These are phyloP conservation scores for Poeciliopsis prolifica DNA, from an alignment of 2,113 vertebrate species.

Conservation along the genomic window DNA sequence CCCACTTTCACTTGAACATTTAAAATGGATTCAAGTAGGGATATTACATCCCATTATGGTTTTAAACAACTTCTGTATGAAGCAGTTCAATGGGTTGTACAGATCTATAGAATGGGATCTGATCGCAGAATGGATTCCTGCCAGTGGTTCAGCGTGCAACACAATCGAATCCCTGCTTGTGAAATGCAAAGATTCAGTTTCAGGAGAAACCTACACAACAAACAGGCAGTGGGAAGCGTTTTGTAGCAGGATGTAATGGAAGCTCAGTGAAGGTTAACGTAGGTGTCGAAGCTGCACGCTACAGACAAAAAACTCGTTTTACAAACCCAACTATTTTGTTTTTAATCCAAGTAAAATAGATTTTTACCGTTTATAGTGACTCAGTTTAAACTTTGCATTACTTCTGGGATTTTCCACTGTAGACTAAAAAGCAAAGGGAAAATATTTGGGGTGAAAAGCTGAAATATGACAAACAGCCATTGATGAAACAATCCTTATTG, in stretches of 20 bases:
- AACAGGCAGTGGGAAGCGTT: slow-evolving; percentile 16
- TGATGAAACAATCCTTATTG: slow-evolving; percentile 18
- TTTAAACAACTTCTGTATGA: slow-evolving; percentile 4
- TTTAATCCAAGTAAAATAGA: neutral
- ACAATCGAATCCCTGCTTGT: slow-evolving; percentile 19
- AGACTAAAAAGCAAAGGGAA: slow-evolving; percentile 7
- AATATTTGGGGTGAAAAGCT: slow-evolving; percentile 32
- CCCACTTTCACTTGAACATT: slow-evolving; percentile 19
- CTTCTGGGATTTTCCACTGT: neutral
- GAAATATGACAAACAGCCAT: slow-evolving; percentile 11
- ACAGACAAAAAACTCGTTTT: neutral
- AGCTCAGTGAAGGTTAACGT: slow-evolving; percentile 2
- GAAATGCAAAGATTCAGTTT: slow-evolving; percentile 20
- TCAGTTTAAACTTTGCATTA: neutral
- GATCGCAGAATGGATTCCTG: slow-evolving; percentile 19
- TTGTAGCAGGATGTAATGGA: slow-evolving; percentile 6
- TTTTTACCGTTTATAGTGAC: neutral
- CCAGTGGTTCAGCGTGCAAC: slow-evolving; percentile 42
- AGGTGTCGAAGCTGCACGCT: neutral
- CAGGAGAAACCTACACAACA: slow-evolving; percentile 27
- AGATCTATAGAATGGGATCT: neutral
- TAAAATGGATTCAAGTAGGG: slow-evolving; percentile 48
- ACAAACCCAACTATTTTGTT: slow-evolving; percentile 2
- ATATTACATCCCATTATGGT: slow-evolving; percentile 21
- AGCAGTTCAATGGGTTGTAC: neutral